Percentiles rank a stretch among this genome's conserved stretches.
phyloP scores from a whole-genome alignment of 2,113 vertebrate genomes.

The Pangasianodon hypophthalmus region DNA sequence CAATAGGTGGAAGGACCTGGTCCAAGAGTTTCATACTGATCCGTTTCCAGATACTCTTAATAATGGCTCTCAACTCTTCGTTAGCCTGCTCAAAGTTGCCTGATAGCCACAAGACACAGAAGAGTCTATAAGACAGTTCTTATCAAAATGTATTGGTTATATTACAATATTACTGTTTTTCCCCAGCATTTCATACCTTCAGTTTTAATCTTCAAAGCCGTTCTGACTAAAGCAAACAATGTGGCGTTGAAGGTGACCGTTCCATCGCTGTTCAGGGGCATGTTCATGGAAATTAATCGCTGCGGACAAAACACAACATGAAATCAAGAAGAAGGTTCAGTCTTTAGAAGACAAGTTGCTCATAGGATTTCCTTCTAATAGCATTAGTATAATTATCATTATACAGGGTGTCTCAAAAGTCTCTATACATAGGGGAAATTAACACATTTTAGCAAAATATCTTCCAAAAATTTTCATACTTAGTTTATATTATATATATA shows the following conservation, averaged over 20 bases:
- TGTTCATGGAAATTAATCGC: slow-evolving; percentile 97
- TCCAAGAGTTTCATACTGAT: slow-evolving; percentile 98
- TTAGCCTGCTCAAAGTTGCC: slow-evolving; percentile 97
- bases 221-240: slow-evolving; percentile 93
- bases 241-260: slow-evolving; percentile 98
- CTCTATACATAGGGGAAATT: no score
- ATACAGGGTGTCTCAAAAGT: no score
- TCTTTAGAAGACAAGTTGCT: not conserved
- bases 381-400: not conserved
- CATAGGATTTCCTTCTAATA: not conserved
- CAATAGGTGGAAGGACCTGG: slow-evolving; percentile 96
- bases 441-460: no score
- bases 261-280: slow-evolving; percentile 96
- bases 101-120: slow-evolving; percentile 54
- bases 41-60: slow-evolving; percentile 97
- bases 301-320: slow-evolving; percentile 60
- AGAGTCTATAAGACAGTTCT: not conserved
- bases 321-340: not conserved
- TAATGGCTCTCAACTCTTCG: slow-evolving; percentile 92
- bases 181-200: slow-evolving; percentile 78
- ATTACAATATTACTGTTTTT: not conserved
- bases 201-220: slow-evolving; percentile 96
- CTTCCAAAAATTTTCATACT: no score
- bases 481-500: no score
- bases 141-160: not conserved